Conservation (phyloP, 2,888 invertebrate genomes). For the Therioaphis trifolii region DNA sequence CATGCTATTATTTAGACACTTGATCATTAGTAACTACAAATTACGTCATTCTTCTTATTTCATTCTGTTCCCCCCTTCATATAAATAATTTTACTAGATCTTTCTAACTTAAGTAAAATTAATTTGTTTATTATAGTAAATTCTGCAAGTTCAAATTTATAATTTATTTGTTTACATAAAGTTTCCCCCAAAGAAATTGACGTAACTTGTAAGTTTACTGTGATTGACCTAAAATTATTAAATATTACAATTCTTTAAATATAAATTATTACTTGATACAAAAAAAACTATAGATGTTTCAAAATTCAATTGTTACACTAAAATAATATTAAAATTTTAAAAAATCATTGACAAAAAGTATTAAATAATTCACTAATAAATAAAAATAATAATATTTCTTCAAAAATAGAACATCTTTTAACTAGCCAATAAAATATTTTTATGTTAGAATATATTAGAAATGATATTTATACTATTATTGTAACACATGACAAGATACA, state of each 20-base stretch:
- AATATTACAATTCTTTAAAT: neutral
- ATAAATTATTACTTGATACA: neutral
- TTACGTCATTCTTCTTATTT: slow-evolving; percentile 23
- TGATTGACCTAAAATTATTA: neutral
- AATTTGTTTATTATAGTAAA: neutral
- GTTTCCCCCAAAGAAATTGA: neutral
- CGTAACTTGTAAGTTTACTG: slow-evolving; percentile 21
- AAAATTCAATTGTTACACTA: neutral
- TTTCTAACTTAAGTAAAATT: neutral
- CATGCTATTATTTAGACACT: neutral
- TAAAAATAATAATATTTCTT: slow-evolving; percentile 4
- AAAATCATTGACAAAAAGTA: neutral
- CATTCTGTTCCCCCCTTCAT: neutral
- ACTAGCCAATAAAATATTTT: neutral
- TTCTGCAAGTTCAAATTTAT: neutral
- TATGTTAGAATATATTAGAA: neutral
- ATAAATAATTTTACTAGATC: neutral
- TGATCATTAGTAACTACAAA: slow-evolving; percentile 36
- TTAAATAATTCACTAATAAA: slow-evolving; percentile 23
- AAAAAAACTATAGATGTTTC: neutral
- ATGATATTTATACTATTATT: no score
- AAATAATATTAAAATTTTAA: neutral
- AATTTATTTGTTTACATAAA: neutral
- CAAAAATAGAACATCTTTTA: neutral
- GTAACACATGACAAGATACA: no score